Base-by-base conservation (phyloP, 1,140 invertebrate genomes). In the Megalonaias nervosa region DNA sequence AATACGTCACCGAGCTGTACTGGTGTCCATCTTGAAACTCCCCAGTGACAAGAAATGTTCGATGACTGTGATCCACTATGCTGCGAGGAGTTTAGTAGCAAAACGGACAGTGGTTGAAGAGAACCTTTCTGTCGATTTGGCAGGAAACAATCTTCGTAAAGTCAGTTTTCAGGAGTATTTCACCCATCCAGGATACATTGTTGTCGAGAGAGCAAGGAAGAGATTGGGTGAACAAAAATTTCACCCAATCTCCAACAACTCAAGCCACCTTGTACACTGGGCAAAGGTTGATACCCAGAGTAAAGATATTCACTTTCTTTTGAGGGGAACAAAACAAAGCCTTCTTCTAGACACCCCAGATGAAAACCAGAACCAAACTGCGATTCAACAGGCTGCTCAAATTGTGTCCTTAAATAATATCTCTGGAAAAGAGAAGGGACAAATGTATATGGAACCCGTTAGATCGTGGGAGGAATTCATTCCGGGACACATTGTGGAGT, bases 101-200 rank as follows among this genome's bases (percentile, higher is more conserved):
- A 71, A 48, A 58, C 62, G 75, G 9, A 67, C 62, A 38, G 65
- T 77, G 14, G 71, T 23, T 55, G 75, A 77, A 59, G 75, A 77
- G 62, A 55, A 19, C 5, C 66, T 72, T 19, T 17, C 19, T 21
- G 11, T 77, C 9, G 21, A 71, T 72, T 58, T 77, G 65, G 61
- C 19, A 31, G 65, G 55, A 67, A 31, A 38, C 9, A 19, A 61
- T n/a, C 19, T 67, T 1, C 67, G 59, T 67, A 23, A 59, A 15
- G 62, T 61, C n/a, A 61, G 15, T 16, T 72, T 55, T 55, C 13
- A 59, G 5, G 75, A 65, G 1, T 71, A 60, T 56, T 38, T 61
- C 11, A 72, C 75, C 21, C 67, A 72, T 31, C 69, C 69, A 15
- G 2, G 17, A 11, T 64, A 67, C 2, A 61, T 17, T 23, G 75